A percentile compares a stretch with the other conserved stretches of the same genome.
Evolutionary conservation across 2,113 vertebrate genomes (phyloP).

Genomic region (Scomber colias): DNA sequence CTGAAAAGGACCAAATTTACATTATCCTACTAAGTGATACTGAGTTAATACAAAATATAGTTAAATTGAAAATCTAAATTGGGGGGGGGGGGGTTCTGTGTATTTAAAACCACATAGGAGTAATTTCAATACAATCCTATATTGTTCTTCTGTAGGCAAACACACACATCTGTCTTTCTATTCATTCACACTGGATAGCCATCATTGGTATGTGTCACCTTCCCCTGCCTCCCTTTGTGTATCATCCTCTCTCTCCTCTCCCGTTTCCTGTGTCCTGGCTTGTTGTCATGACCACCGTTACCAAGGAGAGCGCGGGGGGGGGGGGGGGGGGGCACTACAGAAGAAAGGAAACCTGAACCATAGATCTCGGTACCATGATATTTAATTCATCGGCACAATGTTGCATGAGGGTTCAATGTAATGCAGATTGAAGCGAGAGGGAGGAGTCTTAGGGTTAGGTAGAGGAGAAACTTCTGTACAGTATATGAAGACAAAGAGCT

Average conservation of each 20-base stretch:
- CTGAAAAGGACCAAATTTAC: too few species aligned
- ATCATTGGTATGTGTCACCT: conserved; percentile 48
- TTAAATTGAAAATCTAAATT: too few species aligned
- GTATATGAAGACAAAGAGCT: conserved; percentile 40
- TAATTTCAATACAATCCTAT: background rate
- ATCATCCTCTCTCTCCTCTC: conserved; percentile 46
- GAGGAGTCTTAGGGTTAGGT: background rate
- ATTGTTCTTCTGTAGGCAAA: background rate
- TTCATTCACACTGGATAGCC: conserved; percentile 12
- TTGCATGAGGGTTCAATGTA: conserved; percentile 42
- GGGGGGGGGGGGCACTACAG: conserved; percentile 16
- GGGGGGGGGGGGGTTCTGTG: too few species aligned
- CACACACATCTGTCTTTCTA: background rate
- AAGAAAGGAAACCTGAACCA: conserved; percentile 82
- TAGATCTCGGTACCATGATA: conserved; percentile 78
- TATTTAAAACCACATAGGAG: background rate
- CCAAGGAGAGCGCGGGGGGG: conserved; percentile 69
- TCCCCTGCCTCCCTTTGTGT: conserved; percentile 50
- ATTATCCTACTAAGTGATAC: too few species aligned
- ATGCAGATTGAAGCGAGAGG: conserved; percentile 14
- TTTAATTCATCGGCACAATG: conserved; percentile 84
- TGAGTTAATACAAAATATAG: too few species aligned
- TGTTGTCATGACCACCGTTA: conserved; percentile 85
- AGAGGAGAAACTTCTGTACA: conserved; percentile 14
- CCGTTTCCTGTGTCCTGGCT: conserved; percentile 72